These are phyloP conservation scores for Tenebrio molitor DNA, from an alignment of 1,140 invertebrate species.

Conservation along the genomic window DNA sequence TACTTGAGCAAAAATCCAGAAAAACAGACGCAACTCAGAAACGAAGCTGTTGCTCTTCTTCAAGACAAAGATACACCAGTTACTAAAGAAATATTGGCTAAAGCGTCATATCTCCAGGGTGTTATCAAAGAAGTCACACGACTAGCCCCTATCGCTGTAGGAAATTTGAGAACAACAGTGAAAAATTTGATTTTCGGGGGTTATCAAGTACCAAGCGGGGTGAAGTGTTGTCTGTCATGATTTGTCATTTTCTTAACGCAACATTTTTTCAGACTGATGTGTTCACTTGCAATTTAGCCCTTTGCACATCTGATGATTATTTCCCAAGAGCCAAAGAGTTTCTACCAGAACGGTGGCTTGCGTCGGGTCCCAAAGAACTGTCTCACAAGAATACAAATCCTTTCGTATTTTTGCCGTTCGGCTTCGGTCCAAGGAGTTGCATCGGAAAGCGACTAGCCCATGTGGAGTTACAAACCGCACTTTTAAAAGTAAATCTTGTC, in stretches of 20 bases:
- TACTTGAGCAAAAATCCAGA: conserved; percentile 58
- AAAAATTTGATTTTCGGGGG: conserved; percentile 72
- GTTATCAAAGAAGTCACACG: conserved; percentile 76
- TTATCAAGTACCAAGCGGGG: conserved; percentile 74
- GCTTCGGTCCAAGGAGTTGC: conserved; percentile 64
- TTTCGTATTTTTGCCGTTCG: conserved; percentile 61
- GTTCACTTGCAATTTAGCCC: conserved; percentile 41
- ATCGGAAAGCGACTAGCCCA: conserved; percentile 78
- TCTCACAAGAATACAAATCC: conserved; percentile 57
- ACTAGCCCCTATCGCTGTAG: conserved; percentile 69
- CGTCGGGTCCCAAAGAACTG: conserved; percentile 49
- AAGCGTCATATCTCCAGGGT: conserved; percentile 74
- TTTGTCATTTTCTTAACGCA: not conserved
- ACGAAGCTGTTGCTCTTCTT: conserved; percentile 55
- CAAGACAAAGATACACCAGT: conserved; percentile 57
- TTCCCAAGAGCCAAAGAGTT: conserved; percentile 55
- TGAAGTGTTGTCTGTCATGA: conserved; percentile 64
- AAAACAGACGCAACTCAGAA: conserved; percentile 55
- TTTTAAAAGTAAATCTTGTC: conserved; percentile 68
- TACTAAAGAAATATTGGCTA: conserved; percentile 67
- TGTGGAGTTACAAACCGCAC: conserved; percentile 76
- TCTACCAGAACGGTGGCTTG: conserved; percentile 61
- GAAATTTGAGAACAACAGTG: conserved; percentile 67
- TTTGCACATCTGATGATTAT: conserved; percentile 50
- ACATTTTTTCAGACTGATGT: conserved; percentile 52